Conservation (phyloP, 1,140 invertebrate species). For the Bemisia tabaci region DNA sequence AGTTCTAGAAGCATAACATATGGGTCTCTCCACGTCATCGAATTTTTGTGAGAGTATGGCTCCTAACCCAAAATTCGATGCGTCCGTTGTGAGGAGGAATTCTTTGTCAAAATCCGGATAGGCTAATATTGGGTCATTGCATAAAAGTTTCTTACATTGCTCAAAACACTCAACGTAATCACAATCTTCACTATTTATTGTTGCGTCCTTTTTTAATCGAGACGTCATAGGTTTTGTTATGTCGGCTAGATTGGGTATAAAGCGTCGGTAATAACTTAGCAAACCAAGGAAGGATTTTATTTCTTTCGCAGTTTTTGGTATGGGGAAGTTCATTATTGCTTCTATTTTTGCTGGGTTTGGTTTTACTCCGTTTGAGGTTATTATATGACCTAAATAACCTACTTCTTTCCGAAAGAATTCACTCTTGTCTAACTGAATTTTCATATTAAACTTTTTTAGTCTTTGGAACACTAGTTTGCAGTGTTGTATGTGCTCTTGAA, state of each 20-base stretch:
- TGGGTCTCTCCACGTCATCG: conserved; percentile 19
- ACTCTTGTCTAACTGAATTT: conserved; percentile 19
- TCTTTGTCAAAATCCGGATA: conserved; percentile 27
- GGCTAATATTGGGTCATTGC: conserved; percentile 26
- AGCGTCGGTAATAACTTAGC: conserved; percentile 27
- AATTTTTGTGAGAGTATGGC: conserved; percentile 25
- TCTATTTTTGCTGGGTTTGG: conserved; percentile 26
- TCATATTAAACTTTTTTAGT: conserved; percentile 17
- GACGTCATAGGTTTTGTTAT: conserved; percentile 24
- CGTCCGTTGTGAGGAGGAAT: conserved; percentile 27
- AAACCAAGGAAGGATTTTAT: conserved; percentile 29
- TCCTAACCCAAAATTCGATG: conserved; percentile 23
- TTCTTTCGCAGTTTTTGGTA: conserved; percentile 29
- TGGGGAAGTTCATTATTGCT: conserved; percentile 28
- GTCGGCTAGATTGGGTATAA: conserved; percentile 25
- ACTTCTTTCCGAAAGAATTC: conserved; percentile 26
- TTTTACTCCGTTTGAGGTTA: conserved; percentile 25
- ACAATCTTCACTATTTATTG: conserved; percentile 6
- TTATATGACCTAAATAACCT: conserved; percentile 26
- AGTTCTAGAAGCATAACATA: conserved; percentile 23
- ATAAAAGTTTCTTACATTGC: conserved; percentile 28
- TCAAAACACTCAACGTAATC: conserved; percentile 22
- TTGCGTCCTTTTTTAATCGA: conserved; percentile 15
- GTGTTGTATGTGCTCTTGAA: conserved; percentile 13
- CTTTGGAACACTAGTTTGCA: conserved; percentile 20